Evolutionary conservation across 2,888 invertebrate species (phyloP).

Genomic region (Dryobotodes eremita): DNA sequence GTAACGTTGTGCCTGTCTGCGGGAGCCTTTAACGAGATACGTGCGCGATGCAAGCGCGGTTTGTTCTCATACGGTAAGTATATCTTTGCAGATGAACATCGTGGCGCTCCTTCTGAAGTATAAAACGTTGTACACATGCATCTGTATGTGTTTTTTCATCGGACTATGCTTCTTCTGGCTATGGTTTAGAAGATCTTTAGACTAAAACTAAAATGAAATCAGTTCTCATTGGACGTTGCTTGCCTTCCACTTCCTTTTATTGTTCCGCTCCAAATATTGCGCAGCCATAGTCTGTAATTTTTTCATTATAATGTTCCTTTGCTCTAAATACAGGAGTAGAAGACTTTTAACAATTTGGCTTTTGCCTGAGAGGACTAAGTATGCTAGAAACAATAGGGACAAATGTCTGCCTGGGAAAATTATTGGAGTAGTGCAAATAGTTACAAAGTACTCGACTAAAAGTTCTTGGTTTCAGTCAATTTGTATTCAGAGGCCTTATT

Average conservation of each 20-base stretch:
- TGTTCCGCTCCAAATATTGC: constrained; percentile 20
- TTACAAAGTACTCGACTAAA: constrained; percentile 30
- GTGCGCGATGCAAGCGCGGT: constrained; percentile 1
- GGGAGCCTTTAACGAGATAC: constrained; percentile 1
- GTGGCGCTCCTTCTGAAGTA: background rate
- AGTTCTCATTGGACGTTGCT: background rate
- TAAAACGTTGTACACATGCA: background rate
- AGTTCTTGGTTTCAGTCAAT: constrained; percentile 13
- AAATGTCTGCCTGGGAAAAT: constrained; percentile 32
- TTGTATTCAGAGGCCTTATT: constrained; percentile 3
- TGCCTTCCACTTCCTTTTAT: constrained; percentile 16
- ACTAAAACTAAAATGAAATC: background rate
- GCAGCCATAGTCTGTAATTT: background rate
- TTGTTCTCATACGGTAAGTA: background rate
- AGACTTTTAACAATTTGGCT: constrained; percentile 12
- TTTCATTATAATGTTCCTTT: constrained; percentile 5
- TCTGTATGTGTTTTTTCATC: background rate
- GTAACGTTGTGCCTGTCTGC: too few relatives aligned
- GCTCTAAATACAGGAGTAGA: constrained; percentile 14
- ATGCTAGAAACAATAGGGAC: constrained; percentile 15
- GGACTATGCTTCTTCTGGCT: background rate
- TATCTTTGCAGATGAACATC: constrained; percentile 2
- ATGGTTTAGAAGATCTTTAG: background rate
- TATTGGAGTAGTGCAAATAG: constrained; percentile 33
- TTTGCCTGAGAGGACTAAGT: constrained; percentile 18